Evolutionary conservation across 2,888 invertebrate species (phyloP).

Genomic region (Dione juno): DNA sequence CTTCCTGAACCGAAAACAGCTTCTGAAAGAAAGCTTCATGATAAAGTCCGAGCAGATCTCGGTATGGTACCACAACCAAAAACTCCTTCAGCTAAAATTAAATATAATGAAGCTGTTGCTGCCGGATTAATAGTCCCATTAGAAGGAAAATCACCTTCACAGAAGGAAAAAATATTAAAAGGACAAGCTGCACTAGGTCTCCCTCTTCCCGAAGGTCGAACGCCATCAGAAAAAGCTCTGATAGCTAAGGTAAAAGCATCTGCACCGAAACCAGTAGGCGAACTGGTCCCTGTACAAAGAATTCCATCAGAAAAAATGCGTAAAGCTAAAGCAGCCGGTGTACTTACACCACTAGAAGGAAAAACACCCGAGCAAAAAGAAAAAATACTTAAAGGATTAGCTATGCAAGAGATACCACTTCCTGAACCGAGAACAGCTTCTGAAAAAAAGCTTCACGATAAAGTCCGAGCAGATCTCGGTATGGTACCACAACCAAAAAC

Average conservation of each 20-base stretch:
- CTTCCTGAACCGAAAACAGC: constrained; percentile 43
- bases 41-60: constrained; percentile 49
- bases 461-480: constrained; percentile 50
- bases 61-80: constrained; percentile 51
- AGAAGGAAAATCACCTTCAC: constrained; percentile 48
- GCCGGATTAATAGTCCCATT: constrained; percentile 52
- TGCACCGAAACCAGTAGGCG: constrained; percentile 21
- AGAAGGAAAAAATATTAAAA: constrained; percentile 52
- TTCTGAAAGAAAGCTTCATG: constrained; percentile 48
- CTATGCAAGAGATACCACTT: constrained; percentile 37
- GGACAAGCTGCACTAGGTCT: constrained; percentile 46
- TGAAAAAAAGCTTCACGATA: constrained; percentile 49
- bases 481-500: constrained; percentile 50
- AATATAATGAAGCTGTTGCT: constrained; percentile 43
- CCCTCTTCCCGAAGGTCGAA: background rate
- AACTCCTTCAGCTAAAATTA: constrained; percentile 41
- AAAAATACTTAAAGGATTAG: constrained; percentile 33
- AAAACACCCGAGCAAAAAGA: constrained; percentile 46
- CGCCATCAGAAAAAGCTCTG: background rate
- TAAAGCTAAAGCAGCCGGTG: constrained; percentile 39
- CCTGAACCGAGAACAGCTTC: constrained; percentile 43
- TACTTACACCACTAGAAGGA: constrained; percentile 52
- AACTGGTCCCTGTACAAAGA: background rate
- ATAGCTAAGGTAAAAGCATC: background rate
- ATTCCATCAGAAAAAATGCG: background rate